These are phyloP conservation scores for Datnioides undecimradiatus DNA, from an alignment of 2,113 vertebrate species.

Conservation along the genomic window DNA sequence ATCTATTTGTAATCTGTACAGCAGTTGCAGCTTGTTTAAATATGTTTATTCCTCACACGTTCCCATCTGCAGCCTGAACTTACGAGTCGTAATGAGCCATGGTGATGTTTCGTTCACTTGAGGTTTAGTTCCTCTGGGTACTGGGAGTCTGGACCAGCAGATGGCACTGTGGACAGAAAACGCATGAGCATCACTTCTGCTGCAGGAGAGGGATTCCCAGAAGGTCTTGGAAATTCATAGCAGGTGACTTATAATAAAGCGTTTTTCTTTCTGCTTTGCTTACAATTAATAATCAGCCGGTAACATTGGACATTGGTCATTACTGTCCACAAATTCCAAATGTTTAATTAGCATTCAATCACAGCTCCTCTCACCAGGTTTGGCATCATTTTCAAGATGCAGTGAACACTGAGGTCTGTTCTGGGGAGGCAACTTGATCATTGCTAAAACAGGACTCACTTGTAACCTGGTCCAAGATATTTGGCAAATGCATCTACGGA, in stretches of 20 bases:
- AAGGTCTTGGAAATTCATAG: background rate
- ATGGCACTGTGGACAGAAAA: conserved; percentile 32
- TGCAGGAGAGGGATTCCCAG: background rate
- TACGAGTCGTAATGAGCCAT: conserved; percentile 72
- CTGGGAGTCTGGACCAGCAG: conserved; percentile 7
- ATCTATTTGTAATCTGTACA: background rate
- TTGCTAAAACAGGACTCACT: conserved; percentile 17
- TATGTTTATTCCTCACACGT: background rate
- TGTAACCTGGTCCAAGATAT: conserved; percentile 10
- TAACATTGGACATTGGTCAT: no score
- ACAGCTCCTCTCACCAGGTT: background rate
- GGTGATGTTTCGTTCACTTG: background rate
- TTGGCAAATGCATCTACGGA: background rate
- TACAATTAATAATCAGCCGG: background rate
- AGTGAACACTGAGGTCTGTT: background rate
- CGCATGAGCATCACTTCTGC: conserved; percentile 15
- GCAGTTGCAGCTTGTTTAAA: no score
- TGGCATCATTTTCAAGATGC: background rate
- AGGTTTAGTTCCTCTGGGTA: conserved; percentile 6
- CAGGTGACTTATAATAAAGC: background rate
- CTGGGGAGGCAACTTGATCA: conserved; percentile 2
- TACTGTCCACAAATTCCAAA: background rate
- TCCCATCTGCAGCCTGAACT: conserved; percentile 14
- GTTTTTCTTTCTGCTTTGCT: background rate
- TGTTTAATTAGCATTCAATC: no score